Conservation (phyloP, 2,113 vertebrate species). For the Thamnaconus septentrionalis region DNA sequence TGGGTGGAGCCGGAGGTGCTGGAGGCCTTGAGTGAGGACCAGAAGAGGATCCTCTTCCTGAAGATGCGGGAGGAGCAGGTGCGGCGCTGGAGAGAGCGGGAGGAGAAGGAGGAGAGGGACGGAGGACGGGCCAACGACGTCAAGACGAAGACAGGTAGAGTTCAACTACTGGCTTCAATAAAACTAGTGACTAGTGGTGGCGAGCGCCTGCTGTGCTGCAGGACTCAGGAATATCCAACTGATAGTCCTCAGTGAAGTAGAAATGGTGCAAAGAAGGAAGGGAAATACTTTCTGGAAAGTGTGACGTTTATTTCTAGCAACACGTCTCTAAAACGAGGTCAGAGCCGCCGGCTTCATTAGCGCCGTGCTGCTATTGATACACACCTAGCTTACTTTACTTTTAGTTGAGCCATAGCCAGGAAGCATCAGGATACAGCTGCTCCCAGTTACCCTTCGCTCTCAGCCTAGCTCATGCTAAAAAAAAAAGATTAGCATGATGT, state of each 20-base stretch:
- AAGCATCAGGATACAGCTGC: too few relatives aligned
- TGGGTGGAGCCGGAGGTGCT: slow-evolving; percentile 80
- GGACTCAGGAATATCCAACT: not conserved
- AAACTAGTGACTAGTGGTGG: too few relatives aligned
- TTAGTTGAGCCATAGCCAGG: too few relatives aligned
- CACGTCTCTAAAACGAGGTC: not conserved
- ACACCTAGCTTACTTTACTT: too few relatives aligned
- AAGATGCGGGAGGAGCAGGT: slow-evolving; percentile 84
- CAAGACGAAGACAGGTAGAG: slow-evolving; percentile 69
- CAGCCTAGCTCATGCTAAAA: too few relatives aligned
- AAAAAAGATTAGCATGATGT: too few relatives aligned
- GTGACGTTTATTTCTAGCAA: not conserved
- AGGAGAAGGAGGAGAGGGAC: slow-evolving; percentile 65
- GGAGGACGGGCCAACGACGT: slow-evolving; percentile 9
- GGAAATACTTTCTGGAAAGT: not conserved
- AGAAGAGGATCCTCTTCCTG: slow-evolving; percentile 78
- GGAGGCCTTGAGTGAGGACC: slow-evolving; percentile 79
- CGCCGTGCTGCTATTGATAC: too few relatives aligned
- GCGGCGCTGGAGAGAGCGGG: slow-evolving; percentile 75
- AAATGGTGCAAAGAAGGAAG: not conserved
- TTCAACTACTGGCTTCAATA: not conserved
- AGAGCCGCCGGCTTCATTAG: not conserved
- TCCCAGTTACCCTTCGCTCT: too few relatives aligned
- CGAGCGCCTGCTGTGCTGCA: not conserved
- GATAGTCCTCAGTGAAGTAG: not conserved